phyloP scores from a whole-genome alignment of 2,888 invertebrate genomes.

The Chrysopilus asiliformis region DNA sequence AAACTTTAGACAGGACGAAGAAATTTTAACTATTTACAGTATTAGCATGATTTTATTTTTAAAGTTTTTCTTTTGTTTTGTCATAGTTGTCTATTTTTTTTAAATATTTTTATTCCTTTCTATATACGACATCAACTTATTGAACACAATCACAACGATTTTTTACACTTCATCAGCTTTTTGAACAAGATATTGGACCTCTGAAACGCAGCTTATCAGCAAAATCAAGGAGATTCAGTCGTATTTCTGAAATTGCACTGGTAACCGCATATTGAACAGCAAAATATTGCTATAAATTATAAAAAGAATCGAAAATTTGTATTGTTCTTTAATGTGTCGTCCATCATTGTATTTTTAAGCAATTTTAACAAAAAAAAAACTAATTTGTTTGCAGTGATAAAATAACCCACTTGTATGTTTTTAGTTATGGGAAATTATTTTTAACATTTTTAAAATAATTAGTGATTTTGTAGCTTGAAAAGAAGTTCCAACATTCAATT shows the following conservation, averaged over 20 bases:
- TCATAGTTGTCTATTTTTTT: slow-evolving; percentile 13
- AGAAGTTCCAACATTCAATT: no score
- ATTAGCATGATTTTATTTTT: slow-evolving; percentile 15
- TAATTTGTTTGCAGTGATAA: no score
- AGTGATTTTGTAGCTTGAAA: no score
- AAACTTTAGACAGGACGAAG: neutral
- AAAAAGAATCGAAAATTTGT: slow-evolving; percentile 27
- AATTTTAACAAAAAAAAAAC: no score
- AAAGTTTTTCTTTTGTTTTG: slow-evolving; percentile 15
- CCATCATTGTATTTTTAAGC: no score
- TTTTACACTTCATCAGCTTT: no score
- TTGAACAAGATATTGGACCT: slow-evolving; percentile 80
- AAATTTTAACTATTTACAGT: no score
- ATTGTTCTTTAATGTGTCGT: no score
- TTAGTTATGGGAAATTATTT: no score
- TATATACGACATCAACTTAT: slow-evolving; percentile 10
- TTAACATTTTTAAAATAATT: no score
- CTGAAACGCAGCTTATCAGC: slow-evolving; percentile 67
- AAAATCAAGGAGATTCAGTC: slow-evolving; percentile 65
- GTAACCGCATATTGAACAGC: slow-evolving; percentile 46
- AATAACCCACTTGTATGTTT: no score
- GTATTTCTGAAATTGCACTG: slow-evolving; percentile 70
- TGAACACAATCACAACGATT: slow-evolving; percentile 10
- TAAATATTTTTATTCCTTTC: slow-evolving; percentile 16
- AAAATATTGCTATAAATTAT: slow-evolving; percentile 28